phyloP scores from a whole-genome alignment of 1,140 invertebrate genomes.

The Zeugodacus cucurbitae region DNA sequence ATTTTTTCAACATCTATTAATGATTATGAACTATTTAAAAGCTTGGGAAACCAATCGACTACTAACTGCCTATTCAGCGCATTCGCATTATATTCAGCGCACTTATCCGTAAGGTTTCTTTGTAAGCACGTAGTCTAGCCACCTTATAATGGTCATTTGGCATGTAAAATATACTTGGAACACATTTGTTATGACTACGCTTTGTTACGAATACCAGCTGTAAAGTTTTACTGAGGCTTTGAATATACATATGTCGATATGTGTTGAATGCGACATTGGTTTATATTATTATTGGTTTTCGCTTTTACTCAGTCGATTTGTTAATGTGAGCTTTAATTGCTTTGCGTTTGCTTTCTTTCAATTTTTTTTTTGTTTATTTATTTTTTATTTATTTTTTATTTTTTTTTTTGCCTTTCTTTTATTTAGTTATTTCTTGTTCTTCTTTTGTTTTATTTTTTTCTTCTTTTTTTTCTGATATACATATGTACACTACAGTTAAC shows the following conservation, averaged over 20 bases:
- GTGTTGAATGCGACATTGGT: not conserved
- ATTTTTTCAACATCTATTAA: not conserved
- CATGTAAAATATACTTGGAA: not conserved
- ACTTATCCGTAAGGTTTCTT: not conserved
- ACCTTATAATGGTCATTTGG: not conserved
- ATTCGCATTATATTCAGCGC: not conserved
- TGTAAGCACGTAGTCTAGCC: not conserved
- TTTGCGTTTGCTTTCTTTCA: not conserved
- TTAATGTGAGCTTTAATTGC: not conserved
- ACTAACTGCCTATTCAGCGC: not conserved
- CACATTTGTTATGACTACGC: not conserved
- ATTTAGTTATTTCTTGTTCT: not conserved
- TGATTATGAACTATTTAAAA: not conserved
- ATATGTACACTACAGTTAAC: not conserved
- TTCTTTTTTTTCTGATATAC: not conserved
- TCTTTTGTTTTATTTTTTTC: not conserved
- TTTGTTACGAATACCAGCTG: not conserved
- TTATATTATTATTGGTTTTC: not conserved
- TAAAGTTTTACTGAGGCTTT: not conserved
- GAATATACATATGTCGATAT: not conserved
- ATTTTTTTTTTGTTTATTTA: not conserved
- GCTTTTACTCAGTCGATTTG: not conserved
- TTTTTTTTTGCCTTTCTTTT: not conserved
- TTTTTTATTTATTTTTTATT: not conserved
- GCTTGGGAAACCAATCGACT: not conserved